phyloP scores from a whole-genome alignment of 2,113 vertebrate species.

The Hippocampus zosterae region DNA sequence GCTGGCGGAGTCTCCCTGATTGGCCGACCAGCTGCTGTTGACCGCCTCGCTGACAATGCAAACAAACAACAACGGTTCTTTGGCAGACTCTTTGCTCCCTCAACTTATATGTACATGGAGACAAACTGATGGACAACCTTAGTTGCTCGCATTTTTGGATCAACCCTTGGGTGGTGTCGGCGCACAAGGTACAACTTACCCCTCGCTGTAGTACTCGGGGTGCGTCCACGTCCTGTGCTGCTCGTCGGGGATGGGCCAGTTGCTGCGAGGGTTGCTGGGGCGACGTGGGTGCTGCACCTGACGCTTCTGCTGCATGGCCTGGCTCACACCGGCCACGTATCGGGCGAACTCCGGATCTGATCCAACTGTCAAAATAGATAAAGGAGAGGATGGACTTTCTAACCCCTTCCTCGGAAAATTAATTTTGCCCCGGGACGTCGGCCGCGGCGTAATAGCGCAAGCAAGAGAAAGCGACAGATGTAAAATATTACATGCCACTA shows the following conservation, averaged over 20 bases:
- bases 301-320: constrained; percentile 97
- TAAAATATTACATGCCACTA: constrained; percentile 29
- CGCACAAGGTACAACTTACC: constrained; percentile 72
- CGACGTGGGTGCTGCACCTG: constrained; percentile 90
- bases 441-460: constrained; percentile 48
- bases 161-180: too few species aligned
- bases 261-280: constrained; percentile 82
- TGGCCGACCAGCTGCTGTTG: constrained; percentile 88
- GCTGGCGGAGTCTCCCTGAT: constrained; percentile 94
- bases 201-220: constrained; percentile 90
- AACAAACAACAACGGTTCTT: background rate
- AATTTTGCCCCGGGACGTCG: constrained; percentile 49
- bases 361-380: constrained; percentile 77
- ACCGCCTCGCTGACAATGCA: constrained; percentile 81
- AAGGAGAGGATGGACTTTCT: constrained; percentile 44
- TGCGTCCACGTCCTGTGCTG: constrained; percentile 93
- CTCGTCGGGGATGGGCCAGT: constrained; percentile 92
- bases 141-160: too few species aligned
- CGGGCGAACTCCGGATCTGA: constrained; percentile 97
- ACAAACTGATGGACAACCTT: too few species aligned
- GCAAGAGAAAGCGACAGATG: constrained; percentile 42
- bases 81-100: too few species aligned
- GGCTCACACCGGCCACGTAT: constrained; percentile 94
- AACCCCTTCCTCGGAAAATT: constrained; percentile 56
- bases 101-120: too few species aligned